phyloP scores from a whole-genome alignment of 53 echinoderm and acorn worm species.

The Zoroaster sp. region DNA sequence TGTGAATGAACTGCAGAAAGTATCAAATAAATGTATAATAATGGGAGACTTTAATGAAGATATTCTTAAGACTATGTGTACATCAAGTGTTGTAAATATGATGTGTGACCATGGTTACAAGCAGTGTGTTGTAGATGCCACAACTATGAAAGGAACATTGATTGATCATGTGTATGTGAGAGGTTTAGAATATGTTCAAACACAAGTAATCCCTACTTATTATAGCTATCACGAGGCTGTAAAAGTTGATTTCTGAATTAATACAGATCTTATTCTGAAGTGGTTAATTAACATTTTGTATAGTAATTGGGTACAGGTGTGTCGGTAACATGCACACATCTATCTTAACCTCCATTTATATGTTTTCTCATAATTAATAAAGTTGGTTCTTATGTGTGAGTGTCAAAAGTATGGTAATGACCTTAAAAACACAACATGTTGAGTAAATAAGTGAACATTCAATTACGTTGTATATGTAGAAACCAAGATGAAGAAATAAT shows the following conservation, averaged over 20 bases:
- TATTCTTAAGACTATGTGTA: not conserved
- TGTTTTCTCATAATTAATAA: not conserved
- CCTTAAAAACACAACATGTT: not conserved
- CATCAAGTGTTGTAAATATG: not conserved
- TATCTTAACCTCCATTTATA: not conserved
- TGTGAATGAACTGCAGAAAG: not conserved
- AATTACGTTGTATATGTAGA: not conserved
- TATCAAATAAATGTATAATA: not conserved
- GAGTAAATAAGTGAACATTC: too few species aligned
- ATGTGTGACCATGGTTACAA: not conserved
- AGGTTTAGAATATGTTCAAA: not conserved
- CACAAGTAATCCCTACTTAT: constrained; percentile 22
- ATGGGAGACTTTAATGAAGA: constrained; percentile 26
- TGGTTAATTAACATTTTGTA: not conserved
- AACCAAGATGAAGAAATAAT: not conserved
- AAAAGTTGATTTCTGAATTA: not conserved
- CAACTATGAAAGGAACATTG: constrained; percentile 31
- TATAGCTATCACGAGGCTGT: constrained; percentile 56
- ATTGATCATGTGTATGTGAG: constrained; percentile 58
- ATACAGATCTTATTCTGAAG: not conserved
- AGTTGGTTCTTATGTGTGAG: not conserved
- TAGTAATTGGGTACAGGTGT: not conserved
- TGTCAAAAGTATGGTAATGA: not conserved
- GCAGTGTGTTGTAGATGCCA: constrained; percentile 8
- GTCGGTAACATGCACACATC: not conserved